Base-by-base conservation (phyloP, 2,113 vertebrate species). In the Eulemur macaco region DNA sequence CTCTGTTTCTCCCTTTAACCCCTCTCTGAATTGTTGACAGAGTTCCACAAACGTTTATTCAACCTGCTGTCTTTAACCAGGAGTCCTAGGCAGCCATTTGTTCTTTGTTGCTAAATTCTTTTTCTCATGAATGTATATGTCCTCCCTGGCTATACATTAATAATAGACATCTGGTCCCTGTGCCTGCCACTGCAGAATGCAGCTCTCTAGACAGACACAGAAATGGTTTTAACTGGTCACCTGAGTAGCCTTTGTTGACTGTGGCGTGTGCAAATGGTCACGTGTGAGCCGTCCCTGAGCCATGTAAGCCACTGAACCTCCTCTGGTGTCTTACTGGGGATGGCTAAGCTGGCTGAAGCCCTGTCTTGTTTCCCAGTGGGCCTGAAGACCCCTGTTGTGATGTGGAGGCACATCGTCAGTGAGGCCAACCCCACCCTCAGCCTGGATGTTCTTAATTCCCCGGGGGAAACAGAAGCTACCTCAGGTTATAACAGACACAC, bases 261-360 rank as follows among this genome's bases (percentile, higher is more conserved):
- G 23, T 21, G 27, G 31, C 25, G 3, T 31, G 23, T 85, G 20
- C 58, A 76, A 21, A 12, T 34, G 14, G 8, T 93, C 31, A 23
- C 5, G 1, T 23, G 11, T 9, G 2, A 42, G 31, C 37, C 29
- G 6, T 37, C 21, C 60, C 15, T 21, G 12, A 1, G 11, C 14
- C 20, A 5, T 11, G 8, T n/a, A 37, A 71, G 27, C 77, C 66
- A 17, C 21, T 21, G 39, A 90, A 8, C 37, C 66, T 47, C 50
- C 52, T 77, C 56, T 0, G 34, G 3, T 31, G 39, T 58, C 63
- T 76, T 15, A 47, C 14, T 73, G 25, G 10, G 17, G 52, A 6
- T 0, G 9, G 13, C 18, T 3, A 0, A 5, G 15, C 21, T 14
- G 2, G 37, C n/a, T 4, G 4, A 31, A 71, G 54, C 10, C 76